A percentile compares a stretch with the other conserved stretches of the same genome.
Evolutionary conservation across 2,888 invertebrate genomes (phyloP).

Genomic region (Quadroppia sp.): DNA sequence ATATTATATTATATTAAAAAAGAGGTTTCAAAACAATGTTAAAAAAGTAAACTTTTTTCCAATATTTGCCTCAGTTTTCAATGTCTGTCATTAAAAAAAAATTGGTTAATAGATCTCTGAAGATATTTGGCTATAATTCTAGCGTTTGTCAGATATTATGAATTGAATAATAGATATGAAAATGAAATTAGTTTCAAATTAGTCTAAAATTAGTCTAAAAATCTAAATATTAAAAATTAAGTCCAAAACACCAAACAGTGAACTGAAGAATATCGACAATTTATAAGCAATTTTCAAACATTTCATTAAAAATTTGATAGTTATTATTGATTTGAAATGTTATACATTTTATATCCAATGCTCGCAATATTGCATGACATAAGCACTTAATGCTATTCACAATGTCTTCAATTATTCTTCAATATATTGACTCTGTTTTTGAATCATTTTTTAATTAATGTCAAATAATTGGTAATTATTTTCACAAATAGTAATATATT

Average conservation of each 20-base stretch:
- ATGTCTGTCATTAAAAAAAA: no score
- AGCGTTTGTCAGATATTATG: no score
- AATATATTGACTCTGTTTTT: background rate
- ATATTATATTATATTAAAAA: no score
- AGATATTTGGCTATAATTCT: no score
- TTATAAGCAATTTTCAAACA: background rate
- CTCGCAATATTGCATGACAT: slow-evolving; percentile 34
- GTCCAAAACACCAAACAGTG: background rate
- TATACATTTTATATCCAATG: background rate
- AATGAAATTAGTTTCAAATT: no score
- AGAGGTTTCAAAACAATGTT: no score
- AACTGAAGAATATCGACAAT: background rate
- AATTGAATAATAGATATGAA: no score
- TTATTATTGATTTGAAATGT: background rate
- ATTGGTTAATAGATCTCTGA: no score
- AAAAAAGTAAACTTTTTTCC: no score
- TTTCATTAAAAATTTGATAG: background rate
- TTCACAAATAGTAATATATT: no score
- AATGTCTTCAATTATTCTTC: background rate
- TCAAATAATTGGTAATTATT: background rate
- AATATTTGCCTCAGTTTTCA: no score
- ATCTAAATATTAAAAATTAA: background rate
- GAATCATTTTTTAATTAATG: background rate
- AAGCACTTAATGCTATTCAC: slow-evolving; percentile 24
- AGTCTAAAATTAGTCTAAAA: no score